Evolutionary conservation across 2,113 vertebrate genomes (phyloP), one percentile per base, ranked within the genome.

Genomic region (Sclerurus mexicanus): DNA sequence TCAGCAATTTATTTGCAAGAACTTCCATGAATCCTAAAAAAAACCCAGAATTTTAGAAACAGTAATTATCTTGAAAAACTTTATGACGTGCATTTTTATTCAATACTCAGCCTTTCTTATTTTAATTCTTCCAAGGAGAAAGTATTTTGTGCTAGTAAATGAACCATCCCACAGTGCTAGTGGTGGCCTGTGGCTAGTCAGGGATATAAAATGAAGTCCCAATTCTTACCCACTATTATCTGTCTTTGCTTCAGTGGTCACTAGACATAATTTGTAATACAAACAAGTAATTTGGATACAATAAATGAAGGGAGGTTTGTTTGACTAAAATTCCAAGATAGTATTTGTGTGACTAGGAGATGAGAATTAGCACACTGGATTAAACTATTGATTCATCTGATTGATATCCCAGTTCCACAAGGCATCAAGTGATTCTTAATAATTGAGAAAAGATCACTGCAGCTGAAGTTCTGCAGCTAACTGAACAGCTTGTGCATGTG

Each of bases 1-100:
- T 90, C 87, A 93, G 92, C 72, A 90, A 82, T 79, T 89, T 97
- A 76, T 93, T 90, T 95, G 93, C 80, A 77, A 89, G 83, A 90
- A 78, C 28, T 71, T 88, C 42, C 42, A 37, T 10, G 28, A 86
- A 77, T 80, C 87, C 63, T 75, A 85, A 91, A 91, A 69, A 89
- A 64, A 1, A 0, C 3, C 3, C 23, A 52, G 28, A 81, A 92
- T 82, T 82, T 67, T 72, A 89, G 52, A 31, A 52, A 39, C 37
- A 85, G 69, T 39, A 87, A 93, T 95, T 89, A 81, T 67, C 35
- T 76, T 49, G 39, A 80, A 90, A 91, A 94, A 81, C 33, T 74
- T 46, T 15, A 47, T 19, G 50, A 85, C 46, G 14, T 67, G n/a
- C 9, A 67, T 88, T 94, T 95, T 87, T 91, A 31, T 84, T 75